Evolutionary conservation across 2,113 vertebrate species (phyloP).

Genomic region (Pantherophis guttatus): DNA sequence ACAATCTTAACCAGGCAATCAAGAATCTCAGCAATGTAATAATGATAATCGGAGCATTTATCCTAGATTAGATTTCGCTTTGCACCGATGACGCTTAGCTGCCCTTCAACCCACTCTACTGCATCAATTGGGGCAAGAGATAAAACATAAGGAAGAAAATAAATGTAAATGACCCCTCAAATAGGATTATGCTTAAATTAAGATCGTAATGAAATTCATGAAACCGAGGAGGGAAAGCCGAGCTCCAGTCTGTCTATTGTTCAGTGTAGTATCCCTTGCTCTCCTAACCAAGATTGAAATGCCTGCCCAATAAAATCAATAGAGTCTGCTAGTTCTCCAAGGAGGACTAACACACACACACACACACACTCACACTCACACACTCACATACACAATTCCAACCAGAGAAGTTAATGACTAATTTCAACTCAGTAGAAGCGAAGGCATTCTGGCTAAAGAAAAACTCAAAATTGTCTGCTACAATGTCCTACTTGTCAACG

Average conservation of each 20-base stretch:
- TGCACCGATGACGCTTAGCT: neutral
- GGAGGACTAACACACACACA: neutral
- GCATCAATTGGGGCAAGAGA: neutral
- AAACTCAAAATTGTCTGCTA: neutral
- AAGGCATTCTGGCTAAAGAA: neutral
- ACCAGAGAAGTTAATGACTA: neutral
- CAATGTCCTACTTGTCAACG: no score
- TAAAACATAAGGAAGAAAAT: neutral
- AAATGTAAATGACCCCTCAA: neutral
- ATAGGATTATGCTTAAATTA: constrained; percentile 13
- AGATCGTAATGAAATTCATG: constrained; percentile 12
- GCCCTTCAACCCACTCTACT: neutral
- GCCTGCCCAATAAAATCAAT: neutral
- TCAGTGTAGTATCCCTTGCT: neutral
- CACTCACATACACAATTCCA: neutral
- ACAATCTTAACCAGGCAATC: neutral
- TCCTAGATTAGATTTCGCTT: neutral
- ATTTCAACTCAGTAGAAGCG: neutral
- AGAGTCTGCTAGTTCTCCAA: neutral
- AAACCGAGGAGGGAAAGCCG: neutral
- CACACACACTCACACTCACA: neutral
- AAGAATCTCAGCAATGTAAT: neutral
- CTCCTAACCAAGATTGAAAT: neutral
- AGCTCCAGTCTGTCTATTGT: neutral
- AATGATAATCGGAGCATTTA: neutral